Evolutionary conservation across 2,113 vertebrate species (phyloP).

Genomic region (Gobius niger): DNA sequence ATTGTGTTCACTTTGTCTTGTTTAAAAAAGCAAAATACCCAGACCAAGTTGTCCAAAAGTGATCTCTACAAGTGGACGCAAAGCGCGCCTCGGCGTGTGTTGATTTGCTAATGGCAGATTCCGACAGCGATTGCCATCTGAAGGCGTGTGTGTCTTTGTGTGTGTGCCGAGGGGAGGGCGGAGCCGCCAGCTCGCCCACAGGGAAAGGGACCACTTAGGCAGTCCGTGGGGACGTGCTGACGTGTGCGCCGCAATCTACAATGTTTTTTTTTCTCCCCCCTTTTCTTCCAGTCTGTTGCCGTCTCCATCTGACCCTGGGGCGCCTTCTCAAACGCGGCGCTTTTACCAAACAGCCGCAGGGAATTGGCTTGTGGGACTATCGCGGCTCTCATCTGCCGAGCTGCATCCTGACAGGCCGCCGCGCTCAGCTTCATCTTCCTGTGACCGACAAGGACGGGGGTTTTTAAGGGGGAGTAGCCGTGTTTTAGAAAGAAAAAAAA

Average conservation of each 20-base stretch:
- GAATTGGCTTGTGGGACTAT: slow-evolving; percentile 24
- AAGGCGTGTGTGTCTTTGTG: background rate
- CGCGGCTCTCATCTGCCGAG: slow-evolving; percentile 20
- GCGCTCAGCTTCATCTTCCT: slow-evolving; percentile 34
- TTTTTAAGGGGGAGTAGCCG: background rate
- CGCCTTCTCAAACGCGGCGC: slow-evolving; percentile 29
- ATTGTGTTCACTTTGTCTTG: no score
- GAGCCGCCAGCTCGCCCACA: slow-evolving; percentile 55
- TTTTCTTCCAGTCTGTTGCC: slow-evolving; percentile 30
- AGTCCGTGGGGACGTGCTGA: slow-evolving; percentile 26
- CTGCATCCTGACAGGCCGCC: slow-evolving; percentile 8
- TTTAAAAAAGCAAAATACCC: no score
- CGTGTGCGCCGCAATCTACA: slow-evolving; percentile 23
- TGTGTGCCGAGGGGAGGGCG: slow-evolving; percentile 49
- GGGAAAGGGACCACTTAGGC: slow-evolving; percentile 64
- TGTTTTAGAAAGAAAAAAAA: background rate
- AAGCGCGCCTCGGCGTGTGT: slow-evolving; percentile 69
- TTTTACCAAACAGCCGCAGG: slow-evolving; percentile 45
- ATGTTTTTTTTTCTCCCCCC: background rate
- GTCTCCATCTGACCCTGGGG: slow-evolving; percentile 38
- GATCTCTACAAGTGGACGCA: background rate
- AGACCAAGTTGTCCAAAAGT: no score
- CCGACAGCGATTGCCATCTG: background rate
- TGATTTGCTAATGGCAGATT: slow-evolving; percentile 60
- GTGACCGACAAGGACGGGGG: slow-evolving; percentile 13